Evolutionary conservation across 2,113 vertebrate species (phyloP).

Genomic region (Bos indicus): DNA sequence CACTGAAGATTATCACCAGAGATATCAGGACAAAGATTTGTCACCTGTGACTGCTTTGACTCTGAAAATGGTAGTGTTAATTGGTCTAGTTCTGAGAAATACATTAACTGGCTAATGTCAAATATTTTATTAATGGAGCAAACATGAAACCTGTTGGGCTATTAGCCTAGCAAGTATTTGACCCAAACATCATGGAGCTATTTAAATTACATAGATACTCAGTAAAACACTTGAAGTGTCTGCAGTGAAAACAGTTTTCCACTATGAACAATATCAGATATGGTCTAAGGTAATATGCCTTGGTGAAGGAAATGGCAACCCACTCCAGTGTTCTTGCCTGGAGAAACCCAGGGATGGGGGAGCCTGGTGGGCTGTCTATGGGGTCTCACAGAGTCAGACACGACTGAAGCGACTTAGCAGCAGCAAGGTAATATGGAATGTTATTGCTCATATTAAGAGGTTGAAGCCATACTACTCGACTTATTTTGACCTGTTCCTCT

Average conservation of each 20-base stretch:
- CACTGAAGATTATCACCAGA: background rate
- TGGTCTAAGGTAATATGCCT: background rate
- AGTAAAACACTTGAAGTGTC: background rate
- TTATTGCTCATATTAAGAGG: background rate
- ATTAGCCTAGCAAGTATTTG: background rate
- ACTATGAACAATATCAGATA: background rate
- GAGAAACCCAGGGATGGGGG: too few species aligned
- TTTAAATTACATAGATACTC: background rate
- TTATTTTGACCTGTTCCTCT: background rate
- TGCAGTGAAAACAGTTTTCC: background rate
- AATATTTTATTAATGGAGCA: background rate
- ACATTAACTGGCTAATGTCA: background rate
- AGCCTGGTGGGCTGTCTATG: too few species aligned
- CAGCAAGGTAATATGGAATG: background rate
- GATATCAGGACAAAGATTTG: background rate
- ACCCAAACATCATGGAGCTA: background rate
- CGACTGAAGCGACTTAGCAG: too few species aligned
- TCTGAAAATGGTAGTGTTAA: background rate
- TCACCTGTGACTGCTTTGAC: background rate
- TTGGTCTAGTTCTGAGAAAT: background rate
- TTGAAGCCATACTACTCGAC: background rate
- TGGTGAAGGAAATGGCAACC: too few species aligned
- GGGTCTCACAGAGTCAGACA: too few species aligned
- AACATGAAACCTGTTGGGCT: background rate
- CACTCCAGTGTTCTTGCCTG: too few species aligned